These are phyloP conservation scores for Helostoma temminkii DNA, from an alignment of 2,797 vertebrate species.

Conservation along the genomic window DNA sequence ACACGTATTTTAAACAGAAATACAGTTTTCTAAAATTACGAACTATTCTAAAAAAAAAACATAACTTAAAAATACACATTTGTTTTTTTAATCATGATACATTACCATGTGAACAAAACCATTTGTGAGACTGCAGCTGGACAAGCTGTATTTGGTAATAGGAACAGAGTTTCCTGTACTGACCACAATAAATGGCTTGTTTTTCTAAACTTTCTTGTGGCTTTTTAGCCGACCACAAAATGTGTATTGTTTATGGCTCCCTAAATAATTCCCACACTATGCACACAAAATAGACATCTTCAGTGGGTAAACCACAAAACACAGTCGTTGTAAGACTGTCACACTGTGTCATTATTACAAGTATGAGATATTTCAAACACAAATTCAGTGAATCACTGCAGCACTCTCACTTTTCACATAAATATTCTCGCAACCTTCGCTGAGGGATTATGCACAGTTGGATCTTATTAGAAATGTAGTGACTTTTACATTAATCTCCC, in stretches of 20 bases:
- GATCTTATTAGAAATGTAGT: conserved; percentile 38
- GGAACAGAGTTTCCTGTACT: background rate
- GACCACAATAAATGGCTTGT: background rate
- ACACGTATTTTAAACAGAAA: background rate
- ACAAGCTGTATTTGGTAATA: background rate
- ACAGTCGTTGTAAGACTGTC: conserved; percentile 1
- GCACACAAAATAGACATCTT: conserved; percentile 24
- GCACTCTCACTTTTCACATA: conserved; percentile 41
- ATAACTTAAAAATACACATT: too few relatives aligned
- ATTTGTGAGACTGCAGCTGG: background rate
- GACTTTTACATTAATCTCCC: conserved; percentile 47
- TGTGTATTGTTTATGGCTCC: conserved; percentile 1
- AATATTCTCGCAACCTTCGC: conserved; percentile 35
- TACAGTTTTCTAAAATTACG: background rate
- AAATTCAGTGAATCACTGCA: conserved; percentile 37
- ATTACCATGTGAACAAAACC: background rate
- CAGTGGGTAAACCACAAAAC: conserved; percentile 10
- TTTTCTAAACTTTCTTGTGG: background rate
- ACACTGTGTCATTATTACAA: conserved; percentile 20
- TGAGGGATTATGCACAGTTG: conserved; percentile 45
- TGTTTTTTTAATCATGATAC: background rate
- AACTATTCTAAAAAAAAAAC: background rate
- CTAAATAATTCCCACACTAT: background rate
- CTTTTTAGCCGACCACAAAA: conserved; percentile 6
- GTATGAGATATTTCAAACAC: conserved; percentile 35